Evolutionary conservation across 2,797 vertebrate species (phyloP).

Genomic region (Tokudaia tokunoshimensis): DNA sequence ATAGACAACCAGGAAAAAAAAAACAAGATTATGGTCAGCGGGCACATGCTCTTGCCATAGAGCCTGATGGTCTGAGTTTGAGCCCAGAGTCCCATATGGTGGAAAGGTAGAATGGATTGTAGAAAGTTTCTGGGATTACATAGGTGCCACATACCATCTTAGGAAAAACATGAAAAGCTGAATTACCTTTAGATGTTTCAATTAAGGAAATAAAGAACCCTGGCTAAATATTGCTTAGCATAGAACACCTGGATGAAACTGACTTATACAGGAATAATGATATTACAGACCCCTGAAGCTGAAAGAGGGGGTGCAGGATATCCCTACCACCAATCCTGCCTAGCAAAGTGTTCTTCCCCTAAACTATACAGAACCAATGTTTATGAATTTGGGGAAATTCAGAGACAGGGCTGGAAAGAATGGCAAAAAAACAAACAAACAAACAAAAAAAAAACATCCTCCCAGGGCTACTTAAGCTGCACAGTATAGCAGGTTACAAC

Average conservation of each 20-base stretch:
- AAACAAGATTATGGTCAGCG: slow-evolving; percentile 16
- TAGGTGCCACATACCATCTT: slow-evolving; percentile 15
- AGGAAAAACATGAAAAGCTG: slow-evolving; percentile 33
- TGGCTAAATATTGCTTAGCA: slow-evolving; percentile 38
- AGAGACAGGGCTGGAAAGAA: not conserved
- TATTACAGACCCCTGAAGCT: not conserved
- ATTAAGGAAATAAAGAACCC: slow-evolving; percentile 48
- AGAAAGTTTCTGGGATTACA: not conserved
- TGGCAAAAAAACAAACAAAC: no score
- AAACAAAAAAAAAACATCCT: slow-evolving; percentile 40
- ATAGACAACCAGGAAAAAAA: not conserved
- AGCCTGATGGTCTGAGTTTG: not conserved
- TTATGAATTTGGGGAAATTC: slow-evolving; percentile 42
- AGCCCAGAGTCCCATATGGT: not conserved
- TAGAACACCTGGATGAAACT: not conserved
- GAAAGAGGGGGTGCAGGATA: slow-evolving; percentile 35
- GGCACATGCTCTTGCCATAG: not conserved
- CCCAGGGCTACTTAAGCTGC: slow-evolving; percentile 20
- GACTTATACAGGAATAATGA: not conserved
- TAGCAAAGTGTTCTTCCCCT: slow-evolving; percentile 22
- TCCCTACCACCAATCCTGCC: not conserved
- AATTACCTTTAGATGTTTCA: slow-evolving; percentile 30
- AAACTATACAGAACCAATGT: slow-evolving; percentile 29
- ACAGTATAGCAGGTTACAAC: slow-evolving; percentile 27
- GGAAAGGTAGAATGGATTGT: not conserved